Base-by-base conservation (phyloP, 2,888 invertebrate genomes). In the Exocentrus adspersus region DNA sequence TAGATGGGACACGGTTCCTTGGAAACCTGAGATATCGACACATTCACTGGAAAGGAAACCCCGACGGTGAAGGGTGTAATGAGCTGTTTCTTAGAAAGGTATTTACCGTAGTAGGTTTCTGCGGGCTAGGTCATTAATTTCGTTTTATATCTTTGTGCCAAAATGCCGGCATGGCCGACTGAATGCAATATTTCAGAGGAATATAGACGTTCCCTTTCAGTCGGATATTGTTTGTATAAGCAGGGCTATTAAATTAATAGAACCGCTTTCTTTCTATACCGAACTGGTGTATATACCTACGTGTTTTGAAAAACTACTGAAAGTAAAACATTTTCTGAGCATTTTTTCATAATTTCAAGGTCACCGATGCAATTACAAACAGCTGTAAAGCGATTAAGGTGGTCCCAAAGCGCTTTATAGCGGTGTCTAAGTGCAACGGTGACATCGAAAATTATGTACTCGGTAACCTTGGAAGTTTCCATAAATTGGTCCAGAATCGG, bases 1-100 rank as follows among this genome's bases (percentile, higher is more conserved):
- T 91, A 65, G 87, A 87, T 57, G 90, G 90, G 20, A 87, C 89
- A 4, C 85, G 87, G 67, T 85, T 89, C 72, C 83, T 91, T 72
- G 91, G 91, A 48, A 90, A 89, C 78, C 86, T 90, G 50, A 85
- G 90, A 70, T 91, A 88, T 81, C 86, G 90, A 48, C 94, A 94
- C 81, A 88, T 91, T 75, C 94, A 94, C 83, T 93, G 92, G 90
- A 91, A 93, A 77, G 90, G 92, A 68, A 91, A 93, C 42, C 92
- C 93, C 62, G 92, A 93, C 81, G 91, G 93, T 60, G 92, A 92
- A 81, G 91, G 92, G 76, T 95, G 95, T 85, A 95, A 95, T 81
- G 93, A 94, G 82, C 86, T 90, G 76, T 95, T 95, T 85, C 87
- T 95, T 65, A 88, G 91, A 84, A 94, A 94, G 92, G 94, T 95